A percentile compares a stretch with the other conserved stretches of the same genome.
Conservation (phyloP, 2,888 invertebrate genomes). For the Bombyx huttoni region DNA sequence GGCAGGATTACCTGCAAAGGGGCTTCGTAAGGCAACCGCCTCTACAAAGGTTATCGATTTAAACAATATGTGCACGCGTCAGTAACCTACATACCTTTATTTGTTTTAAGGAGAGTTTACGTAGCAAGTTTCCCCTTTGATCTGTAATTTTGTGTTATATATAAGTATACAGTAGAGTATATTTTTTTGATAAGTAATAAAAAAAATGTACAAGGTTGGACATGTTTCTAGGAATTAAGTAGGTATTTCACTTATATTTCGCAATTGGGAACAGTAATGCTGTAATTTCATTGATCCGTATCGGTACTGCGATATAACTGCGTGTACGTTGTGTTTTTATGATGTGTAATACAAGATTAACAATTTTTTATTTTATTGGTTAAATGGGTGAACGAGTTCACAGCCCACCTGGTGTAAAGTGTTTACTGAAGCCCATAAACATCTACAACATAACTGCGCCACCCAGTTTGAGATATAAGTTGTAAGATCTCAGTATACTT, state of each 20-base stretch:
- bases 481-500: too few species aligned
- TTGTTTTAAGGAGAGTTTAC: slow-evolving; percentile 6
- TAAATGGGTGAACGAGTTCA: too few species aligned
- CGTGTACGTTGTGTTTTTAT: not conserved
- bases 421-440: too few species aligned
- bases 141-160: not conserved
- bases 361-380: too few species aligned
- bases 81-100: slow-evolving; percentile 27
- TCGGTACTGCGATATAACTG: slow-evolving; percentile 21
- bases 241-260: slow-evolving; percentile 22
- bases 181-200: too few species aligned
- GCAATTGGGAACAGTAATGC: slow-evolving; percentile 20
- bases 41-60: slow-evolving; percentile 67
- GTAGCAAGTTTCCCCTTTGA: not conserved
- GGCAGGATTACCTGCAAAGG: slow-evolving; percentile 71
- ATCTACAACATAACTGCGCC: too few species aligned
- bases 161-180: too few species aligned
- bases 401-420: too few species aligned
- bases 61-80: slow-evolving; percentile 55
- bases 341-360: not conserved
- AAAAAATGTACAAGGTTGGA: too few species aligned
- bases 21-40: slow-evolving; percentile 63
- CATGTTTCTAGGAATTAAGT: too few species aligned
- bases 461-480: too few species aligned
- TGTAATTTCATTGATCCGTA: slow-evolving; percentile 33